Conservation (phyloP, 2,888 invertebrate species). For the Trichacis sp. region DNA sequence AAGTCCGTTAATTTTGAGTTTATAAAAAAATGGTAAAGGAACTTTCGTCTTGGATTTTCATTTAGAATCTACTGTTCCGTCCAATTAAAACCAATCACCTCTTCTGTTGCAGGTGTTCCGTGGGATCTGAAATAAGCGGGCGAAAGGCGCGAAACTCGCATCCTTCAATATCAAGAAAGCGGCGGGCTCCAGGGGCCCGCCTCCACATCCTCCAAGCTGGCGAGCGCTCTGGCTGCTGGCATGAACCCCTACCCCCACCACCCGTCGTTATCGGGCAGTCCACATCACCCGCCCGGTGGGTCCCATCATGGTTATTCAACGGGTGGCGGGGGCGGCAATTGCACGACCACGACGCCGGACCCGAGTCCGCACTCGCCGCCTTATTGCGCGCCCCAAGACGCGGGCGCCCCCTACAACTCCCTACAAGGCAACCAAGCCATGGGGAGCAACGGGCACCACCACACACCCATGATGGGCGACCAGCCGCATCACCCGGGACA, state of each 20-base stretch:
- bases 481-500: conserved; percentile 71
- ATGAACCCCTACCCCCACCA: conserved; percentile 83
- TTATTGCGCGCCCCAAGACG: conserved; percentile 59
- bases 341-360: conserved; percentile 63
- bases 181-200: conserved; percentile 65
- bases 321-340: conserved; percentile 58
- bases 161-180: conserved; percentile 49
- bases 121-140: conserved; percentile 52
- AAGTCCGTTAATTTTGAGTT: no score
- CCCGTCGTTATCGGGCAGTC: conserved; percentile 70
- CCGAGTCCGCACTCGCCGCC: conserved; percentile 67
- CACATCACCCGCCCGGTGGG: conserved; percentile 65
- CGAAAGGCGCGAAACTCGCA: conserved; percentile 47
- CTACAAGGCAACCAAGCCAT: conserved; percentile 60
- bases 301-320: conserved; percentile 69
- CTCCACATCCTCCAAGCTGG: conserved; percentile 83
- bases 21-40: no score
- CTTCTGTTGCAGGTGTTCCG: conserved; percentile 55
- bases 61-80: no score
- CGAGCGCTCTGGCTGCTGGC: conserved; percentile 84
- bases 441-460: conserved; percentile 65
- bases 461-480: conserved; percentile 66
- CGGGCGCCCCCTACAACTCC: conserved; percentile 51
- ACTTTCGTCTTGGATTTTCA: no score
- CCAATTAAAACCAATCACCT: conserved; percentile 4